phyloP scores from a whole-genome alignment of 2,888 invertebrate genomes.

The Chirona hameri region DNA sequence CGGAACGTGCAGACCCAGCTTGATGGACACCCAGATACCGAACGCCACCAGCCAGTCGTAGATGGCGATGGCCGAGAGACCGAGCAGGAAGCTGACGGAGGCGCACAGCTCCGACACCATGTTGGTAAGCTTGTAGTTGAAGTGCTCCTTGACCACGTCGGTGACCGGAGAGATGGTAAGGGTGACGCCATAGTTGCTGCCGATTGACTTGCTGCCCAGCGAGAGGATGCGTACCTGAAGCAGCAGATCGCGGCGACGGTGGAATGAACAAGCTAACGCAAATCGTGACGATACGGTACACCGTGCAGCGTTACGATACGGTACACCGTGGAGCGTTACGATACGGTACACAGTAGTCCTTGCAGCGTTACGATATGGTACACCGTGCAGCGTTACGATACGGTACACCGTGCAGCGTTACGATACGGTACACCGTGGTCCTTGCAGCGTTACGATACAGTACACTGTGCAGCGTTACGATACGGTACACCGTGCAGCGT shows the following conservation, averaged over 20 bases:
- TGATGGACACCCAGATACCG: background rate
- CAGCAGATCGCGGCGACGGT: background rate
- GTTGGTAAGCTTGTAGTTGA: background rate
- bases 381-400: no score
- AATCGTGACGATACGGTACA: no score
- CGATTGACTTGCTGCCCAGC: background rate
- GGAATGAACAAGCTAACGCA: background rate
- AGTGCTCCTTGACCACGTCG: background rate
- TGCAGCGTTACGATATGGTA: no score
- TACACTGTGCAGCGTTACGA: no score
- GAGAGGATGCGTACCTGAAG: background rate
- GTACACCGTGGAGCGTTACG: no score
- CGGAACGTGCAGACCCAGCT: background rate
- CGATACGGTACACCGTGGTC: no score
- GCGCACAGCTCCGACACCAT: constrained; percentile 2
- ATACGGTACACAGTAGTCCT: no score
- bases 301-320: no score
- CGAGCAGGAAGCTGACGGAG: constrained; percentile 9
- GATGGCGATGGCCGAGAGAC: background rate
- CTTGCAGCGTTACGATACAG: no score
- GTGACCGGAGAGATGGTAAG: background rate
- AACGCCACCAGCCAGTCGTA: constrained; percentile 2
- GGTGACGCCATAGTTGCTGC: background rate
- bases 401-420: no score
- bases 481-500: no score